Evolutionary conservation across 2,888 invertebrate species (phyloP).

Genomic region (Autographa pulchrina): DNA sequence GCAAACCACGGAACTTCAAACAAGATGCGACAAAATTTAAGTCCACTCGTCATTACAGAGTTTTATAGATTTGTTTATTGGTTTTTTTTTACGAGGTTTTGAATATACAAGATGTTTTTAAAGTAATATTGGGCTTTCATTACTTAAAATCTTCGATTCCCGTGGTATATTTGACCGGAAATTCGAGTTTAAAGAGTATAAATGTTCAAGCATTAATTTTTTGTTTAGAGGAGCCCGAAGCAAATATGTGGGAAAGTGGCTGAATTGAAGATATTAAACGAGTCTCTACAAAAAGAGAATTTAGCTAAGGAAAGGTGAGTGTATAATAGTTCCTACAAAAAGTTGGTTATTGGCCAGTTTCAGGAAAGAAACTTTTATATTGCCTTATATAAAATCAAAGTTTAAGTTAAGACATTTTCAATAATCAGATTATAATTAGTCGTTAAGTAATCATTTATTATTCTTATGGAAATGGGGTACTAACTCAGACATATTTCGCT

Average conservation of each 20-base stretch:
- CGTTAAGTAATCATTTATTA: no score
- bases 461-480: no score
- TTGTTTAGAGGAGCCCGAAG: constrained; percentile 61
- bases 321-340: no score
- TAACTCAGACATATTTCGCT: no score
- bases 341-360: no score
- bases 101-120: constrained; percentile 24
- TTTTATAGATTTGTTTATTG: constrained; percentile 46
- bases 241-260: constrained; percentile 54
- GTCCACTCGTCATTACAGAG: constrained; percentile 57
- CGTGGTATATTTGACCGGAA: background rate
- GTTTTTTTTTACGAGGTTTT: constrained; percentile 33
- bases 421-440: no score
- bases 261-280: constrained; percentile 74
- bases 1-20: constrained; percentile 50
- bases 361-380: no score
- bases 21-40: constrained; percentile 54
- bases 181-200: no score
- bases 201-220: background rate
- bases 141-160: background rate
- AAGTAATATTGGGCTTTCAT: background rate
- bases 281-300: constrained; percentile 76
- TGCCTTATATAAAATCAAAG: no score
- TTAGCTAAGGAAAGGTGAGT: constrained; percentile 76
- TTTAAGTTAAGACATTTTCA: no score